Evolutionary conservation across 2,797 vertebrate species (phyloP).

Genomic region (Tapirus indicus): DNA sequence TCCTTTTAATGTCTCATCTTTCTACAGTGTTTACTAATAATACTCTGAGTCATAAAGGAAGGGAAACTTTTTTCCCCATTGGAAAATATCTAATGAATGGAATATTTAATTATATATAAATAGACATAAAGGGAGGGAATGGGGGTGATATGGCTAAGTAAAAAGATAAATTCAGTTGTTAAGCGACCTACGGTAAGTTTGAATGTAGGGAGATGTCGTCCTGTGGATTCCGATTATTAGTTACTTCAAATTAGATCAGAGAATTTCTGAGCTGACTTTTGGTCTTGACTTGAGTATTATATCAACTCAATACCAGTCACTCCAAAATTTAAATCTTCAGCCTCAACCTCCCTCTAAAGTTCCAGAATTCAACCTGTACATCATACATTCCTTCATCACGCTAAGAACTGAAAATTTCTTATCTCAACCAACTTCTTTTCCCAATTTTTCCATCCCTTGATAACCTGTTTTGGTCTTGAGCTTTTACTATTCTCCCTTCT

Average conservation of each 20-base stretch:
- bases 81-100: not conserved
- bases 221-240: not conserved
- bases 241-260: not conserved
- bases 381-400: not conserved
- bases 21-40: not conserved
- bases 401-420: not conserved
- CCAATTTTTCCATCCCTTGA: not conserved
- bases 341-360: not conserved
- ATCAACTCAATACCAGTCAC: not conserved
- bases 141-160: not conserved
- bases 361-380: not conserved
- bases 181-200: not conserved
- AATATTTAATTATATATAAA: not conserved
- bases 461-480: not conserved
- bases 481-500: not conserved
- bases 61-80: not conserved
- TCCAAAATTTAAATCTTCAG: not conserved
- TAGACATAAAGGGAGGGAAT: not conserved
- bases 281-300: not conserved
- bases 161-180: not conserved
- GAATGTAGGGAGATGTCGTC: not conserved
- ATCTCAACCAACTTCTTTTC: not conserved
- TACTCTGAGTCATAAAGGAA: not conserved
- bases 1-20: not conserved
- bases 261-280: not conserved